Conservation (phyloP, 2,113 vertebrate genomes). For the Siniperca chuatsi region DNA sequence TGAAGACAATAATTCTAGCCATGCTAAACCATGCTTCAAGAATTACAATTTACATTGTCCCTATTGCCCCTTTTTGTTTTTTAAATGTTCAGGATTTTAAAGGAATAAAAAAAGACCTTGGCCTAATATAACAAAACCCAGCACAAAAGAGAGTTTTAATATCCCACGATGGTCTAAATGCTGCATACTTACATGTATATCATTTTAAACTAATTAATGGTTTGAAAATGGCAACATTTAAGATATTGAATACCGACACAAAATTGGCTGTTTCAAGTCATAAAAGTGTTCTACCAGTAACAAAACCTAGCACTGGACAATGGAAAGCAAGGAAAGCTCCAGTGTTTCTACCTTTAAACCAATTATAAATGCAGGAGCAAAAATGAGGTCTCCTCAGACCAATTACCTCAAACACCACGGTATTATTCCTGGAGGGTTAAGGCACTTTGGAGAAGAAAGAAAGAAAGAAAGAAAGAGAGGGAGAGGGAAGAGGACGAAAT, state of each 20-base stretch:
- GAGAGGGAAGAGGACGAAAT: constrained; percentile 22
- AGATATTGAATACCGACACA: not conserved
- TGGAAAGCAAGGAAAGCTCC: not conserved
- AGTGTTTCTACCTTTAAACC: constrained; percentile 16
- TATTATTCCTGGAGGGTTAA: constrained; percentile 44
- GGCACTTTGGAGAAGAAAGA: constrained; percentile 32
- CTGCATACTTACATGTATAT: not conserved
- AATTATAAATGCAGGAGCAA: constrained; percentile 42
- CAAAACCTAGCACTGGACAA: constrained; percentile 5
- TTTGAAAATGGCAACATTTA: not conserved
- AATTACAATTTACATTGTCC: not conserved
- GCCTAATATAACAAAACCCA: not conserved
- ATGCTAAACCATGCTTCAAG: not conserved
- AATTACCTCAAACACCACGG: constrained; percentile 56
- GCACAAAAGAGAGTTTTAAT: no score
- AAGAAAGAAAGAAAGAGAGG: constrained; percentile 11
- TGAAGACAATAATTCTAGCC: not conserved
- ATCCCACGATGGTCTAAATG: not conserved
- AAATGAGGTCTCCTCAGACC: constrained; percentile 45
- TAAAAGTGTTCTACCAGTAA: not conserved
- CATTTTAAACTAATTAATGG: not conserved
- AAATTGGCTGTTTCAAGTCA: not conserved
- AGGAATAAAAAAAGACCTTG: no score
- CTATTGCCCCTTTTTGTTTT: not conserved
- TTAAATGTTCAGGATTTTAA: not conserved